Conservation (phyloP, 2,888 invertebrate genomes). For the Sericinus montela region DNA sequence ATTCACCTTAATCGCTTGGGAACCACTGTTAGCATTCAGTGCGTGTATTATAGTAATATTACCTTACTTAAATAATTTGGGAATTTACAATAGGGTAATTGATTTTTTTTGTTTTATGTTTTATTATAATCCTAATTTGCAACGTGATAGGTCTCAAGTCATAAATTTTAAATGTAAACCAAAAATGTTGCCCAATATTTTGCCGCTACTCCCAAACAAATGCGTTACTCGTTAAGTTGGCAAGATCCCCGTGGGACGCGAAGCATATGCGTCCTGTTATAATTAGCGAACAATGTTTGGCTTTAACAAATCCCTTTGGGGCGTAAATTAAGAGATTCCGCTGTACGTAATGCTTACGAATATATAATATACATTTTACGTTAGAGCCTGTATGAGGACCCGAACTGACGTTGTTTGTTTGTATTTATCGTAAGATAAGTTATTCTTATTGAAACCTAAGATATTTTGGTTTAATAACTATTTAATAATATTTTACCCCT, state of each 20-base stretch:
- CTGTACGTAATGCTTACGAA: conserved; percentile 36
- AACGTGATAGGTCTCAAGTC: no score
- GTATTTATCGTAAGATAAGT: conserved; percentile 28
- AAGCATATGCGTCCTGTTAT: conserved; percentile 73
- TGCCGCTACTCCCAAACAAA: conserved; percentile 31
- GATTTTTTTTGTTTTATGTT: no score
- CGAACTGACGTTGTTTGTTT: conserved; percentile 37
- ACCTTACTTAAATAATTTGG: no score
- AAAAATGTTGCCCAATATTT: conserved; percentile 16
- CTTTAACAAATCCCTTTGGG: conserved; percentile 77
- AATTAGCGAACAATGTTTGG: conserved; percentile 80
- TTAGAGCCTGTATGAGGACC: conserved; percentile 47
- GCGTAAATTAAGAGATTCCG: conserved; percentile 78
- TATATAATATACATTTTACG: conserved; percentile 52
- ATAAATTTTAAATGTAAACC: conserved; percentile 21
- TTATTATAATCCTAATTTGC: no score
- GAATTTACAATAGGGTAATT: no score
- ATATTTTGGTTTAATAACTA: neutral
- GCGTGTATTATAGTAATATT: no score
- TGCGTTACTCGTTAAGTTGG: conserved; percentile 55
- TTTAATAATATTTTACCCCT: neutral
- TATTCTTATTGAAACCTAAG: conserved; percentile 15
- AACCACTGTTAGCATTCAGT: no score
- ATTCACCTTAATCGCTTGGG: no score
- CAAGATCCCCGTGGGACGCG: conserved; percentile 67